Evolutionary conservation across 2,113 vertebrate genomes (phyloP).

Genomic region (Cavia aperea): DNA sequence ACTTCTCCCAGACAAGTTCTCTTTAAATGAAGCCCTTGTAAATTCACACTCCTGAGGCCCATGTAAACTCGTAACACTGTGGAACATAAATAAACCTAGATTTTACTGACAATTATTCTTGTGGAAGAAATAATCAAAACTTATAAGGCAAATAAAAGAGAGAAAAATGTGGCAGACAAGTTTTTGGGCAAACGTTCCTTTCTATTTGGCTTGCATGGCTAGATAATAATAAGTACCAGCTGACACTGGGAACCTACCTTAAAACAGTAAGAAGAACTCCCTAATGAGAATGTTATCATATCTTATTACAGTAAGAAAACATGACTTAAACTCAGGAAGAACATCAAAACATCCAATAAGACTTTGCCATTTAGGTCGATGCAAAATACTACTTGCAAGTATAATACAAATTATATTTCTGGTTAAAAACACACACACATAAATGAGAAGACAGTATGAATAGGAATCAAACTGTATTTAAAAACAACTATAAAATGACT

Average conservation of each 20-base stretch:
- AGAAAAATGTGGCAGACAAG: background rate
- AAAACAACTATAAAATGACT: background rate
- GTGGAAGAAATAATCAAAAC: background rate
- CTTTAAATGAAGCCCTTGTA: background rate
- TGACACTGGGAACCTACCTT: background rate
- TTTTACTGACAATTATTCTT: background rate
- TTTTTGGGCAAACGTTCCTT: constrained; percentile 7
- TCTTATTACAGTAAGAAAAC: background rate
- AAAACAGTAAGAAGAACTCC: background rate
- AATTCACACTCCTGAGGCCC: background rate
- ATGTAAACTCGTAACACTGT: background rate
- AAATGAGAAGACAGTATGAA: background rate
- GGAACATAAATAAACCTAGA: background rate
- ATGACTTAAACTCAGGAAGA: background rate
- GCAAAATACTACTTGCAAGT: background rate
- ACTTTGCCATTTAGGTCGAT: background rate
- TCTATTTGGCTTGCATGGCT: background rate
- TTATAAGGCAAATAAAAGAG: background rate
- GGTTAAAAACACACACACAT: constrained; percentile 36
- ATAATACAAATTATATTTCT: constrained; percentile 41
- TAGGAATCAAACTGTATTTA: constrained; percentile 42
- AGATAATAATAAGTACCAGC: constrained; percentile 29
- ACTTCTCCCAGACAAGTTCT: background rate
- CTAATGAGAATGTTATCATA: background rate
- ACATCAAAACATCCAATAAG: background rate